Base-by-base conservation (phyloP, 1,140 invertebrate genomes). In the Gonioctena quinquepunctata region DNA sequence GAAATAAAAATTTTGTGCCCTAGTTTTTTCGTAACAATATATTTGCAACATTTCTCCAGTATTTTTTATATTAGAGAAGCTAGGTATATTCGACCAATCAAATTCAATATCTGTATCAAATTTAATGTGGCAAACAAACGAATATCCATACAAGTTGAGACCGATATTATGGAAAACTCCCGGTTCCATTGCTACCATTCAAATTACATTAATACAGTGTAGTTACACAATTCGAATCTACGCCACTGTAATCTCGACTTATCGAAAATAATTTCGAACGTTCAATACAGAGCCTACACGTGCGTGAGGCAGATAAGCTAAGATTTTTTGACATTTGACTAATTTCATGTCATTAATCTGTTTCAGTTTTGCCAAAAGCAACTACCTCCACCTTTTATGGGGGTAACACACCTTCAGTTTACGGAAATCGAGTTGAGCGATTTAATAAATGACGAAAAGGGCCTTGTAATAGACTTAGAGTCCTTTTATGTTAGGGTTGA, bases 261-360 rank as follows among this genome's bases (percentile, higher is more conserved):
- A 42, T 42, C 33, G 33, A 42, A 42, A 42, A 42, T 42, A 63
- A 63, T 63, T 49, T 22, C 19, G 21, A 22, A 25, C 18, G 54
- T 66, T 57, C 64, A 49, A 57, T 57, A 57, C 50, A 19, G 33
- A 42, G 33, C 13, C 33, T 42, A 42, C 33, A 77, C 77, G 76
- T 76, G 77, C 76, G 56, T 75, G 50, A 65, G 59, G 49, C 60
- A 75, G 76, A 77, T 75, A 77, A 71, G 68, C 68, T 67, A 62
- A 75, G 76, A 75, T 73, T 77, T 76, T 77, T 75, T 63, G 74
- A 72, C 74, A 74, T 74, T 74, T 75, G 70, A 80, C 78, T 79
- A 80, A 80, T 80, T 77, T 69, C 70, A 13, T 13, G 22, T 67
- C 75, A 79, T 80, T 78, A 77, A 79, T 80, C 76, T 78, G 70